Base-by-base conservation (phyloP, 2,113 vertebrate genomes). In the Oenanthe oenanthe region DNA sequence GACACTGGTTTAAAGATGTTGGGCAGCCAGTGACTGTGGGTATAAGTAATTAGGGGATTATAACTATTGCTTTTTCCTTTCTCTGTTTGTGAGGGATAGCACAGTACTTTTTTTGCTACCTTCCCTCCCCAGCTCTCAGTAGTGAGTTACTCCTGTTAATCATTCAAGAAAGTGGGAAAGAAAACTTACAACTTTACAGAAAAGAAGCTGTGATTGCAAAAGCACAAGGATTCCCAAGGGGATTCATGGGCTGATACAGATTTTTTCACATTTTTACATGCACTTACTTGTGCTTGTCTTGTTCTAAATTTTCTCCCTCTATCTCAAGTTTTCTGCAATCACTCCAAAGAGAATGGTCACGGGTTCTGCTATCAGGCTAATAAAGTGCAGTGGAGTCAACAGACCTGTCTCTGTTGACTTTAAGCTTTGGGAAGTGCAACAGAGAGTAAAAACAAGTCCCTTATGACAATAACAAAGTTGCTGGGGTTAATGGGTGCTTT, bases 321-420 rank as follows among this genome's bases (percentile, higher is more conserved):
- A 32, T 88, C 68, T 86, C 40, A 71, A 67, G 60, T 67, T 95
- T 82, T 88, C 72, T 94, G 16, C 36, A 83, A 62, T 50, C 79
- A 12, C 56, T 84, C 26, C 72, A 12, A 85, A 74, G 48, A 61
- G 48, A 68, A 43, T 57, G 67, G 85, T 83, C 88, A 77, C 2
- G 4, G 48, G 85, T 85, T 88, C 67, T 2, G 7, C 48, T 90
- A 89, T 83, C 85, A 93, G 78, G 48, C 48, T 88, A 85, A 88
- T 88, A 92, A 94, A 95, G 82, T 47, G 56, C 82, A 77, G 34
- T 2, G 84, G 66, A 95, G 80, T 91, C 94, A 91, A 89, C 88
- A 95, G 91, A 86, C 88, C 60, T 71, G 43, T 77, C 86, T 95
- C 88, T 95, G 94, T 94, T 96, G 94, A 96, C 82, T 96, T 96